Evolutionary conservation across 2,888 invertebrate species (phyloP).

Genomic region (Carpatolechia fugitivella): DNA sequence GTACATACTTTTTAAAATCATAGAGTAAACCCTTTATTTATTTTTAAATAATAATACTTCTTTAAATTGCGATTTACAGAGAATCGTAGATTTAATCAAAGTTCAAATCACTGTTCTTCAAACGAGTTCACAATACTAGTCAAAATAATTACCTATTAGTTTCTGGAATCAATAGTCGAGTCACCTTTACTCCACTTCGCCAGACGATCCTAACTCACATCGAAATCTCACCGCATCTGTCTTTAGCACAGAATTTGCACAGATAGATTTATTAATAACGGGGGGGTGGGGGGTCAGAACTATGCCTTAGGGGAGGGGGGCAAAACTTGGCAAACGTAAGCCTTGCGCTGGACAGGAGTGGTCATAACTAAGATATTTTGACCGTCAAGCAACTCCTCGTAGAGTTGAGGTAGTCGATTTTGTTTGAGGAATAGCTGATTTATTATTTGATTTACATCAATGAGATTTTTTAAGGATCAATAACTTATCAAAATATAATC

Average conservation of each 20-base stretch:
- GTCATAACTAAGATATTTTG: conserved; percentile 80
- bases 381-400: conserved; percentile 66
- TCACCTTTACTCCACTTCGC: not conserved
- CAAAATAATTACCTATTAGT: not conserved
- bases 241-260: conserved; percentile 33
- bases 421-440: not conserved
- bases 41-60: too few species aligned
- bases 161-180: not conserved
- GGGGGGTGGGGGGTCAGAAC: conserved; percentile 18
- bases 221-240: conserved; percentile 24
- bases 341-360: conserved; percentile 74
- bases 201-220: not conserved
- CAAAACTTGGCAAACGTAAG: conserved; percentile 73
- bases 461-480: too few species aligned
- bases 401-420: not conserved
- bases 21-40: too few species aligned
- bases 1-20: too few species aligned
- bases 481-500: too few species aligned
- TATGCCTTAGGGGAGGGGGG: conserved; percentile 39
- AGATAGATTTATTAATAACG: conserved; percentile 39
- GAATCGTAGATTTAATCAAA: too few species aligned
- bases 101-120: not conserved
- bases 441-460: not conserved
- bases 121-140: not conserved
- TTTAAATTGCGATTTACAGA: too few species aligned